Evolutionary conservation across 2,797 vertebrate species (phyloP).

Genomic region (Macroramphosus scolopax): DNA sequence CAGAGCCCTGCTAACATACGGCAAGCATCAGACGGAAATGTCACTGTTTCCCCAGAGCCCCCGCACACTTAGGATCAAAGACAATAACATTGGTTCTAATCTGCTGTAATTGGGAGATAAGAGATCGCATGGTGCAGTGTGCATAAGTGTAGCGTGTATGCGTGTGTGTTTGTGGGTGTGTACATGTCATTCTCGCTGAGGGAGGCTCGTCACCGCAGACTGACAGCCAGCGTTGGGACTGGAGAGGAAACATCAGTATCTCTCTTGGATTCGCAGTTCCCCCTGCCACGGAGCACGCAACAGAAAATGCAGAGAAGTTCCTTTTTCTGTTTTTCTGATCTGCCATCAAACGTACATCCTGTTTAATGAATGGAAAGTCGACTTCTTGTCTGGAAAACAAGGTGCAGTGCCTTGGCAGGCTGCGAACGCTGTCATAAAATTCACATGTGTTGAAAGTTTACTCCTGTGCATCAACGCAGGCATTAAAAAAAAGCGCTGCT

Average conservation of each 20-base stretch:
- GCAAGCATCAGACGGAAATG: conserved; percentile 75
- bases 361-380: conserved; percentile 40
- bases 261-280: conserved; percentile 32
- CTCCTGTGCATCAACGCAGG: conserved; percentile 27
- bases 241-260: conserved; percentile 45
- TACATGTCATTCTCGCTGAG: conserved; percentile 48
- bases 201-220: conserved; percentile 52
- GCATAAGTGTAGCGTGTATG: conserved; percentile 29
- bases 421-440: conserved; percentile 34
- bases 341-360: conserved; percentile 34
- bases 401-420: conserved; percentile 20
- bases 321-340: too few species aligned
- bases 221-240: conserved; percentile 51
- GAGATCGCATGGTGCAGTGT: conserved; percentile 57
- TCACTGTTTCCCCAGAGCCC: conserved; percentile 73
- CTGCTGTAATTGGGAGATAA: conserved; percentile 80
- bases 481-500: conserved; percentile 16
- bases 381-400: conserved; percentile 38
- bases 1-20: conserved; percentile 73
- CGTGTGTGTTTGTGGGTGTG: conserved; percentile 20
- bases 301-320: conserved; percentile 16
- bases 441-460: conserved; percentile 32
- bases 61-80: conserved; percentile 77
- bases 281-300: conserved; percentile 22
- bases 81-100: conserved; percentile 80